These are phyloP conservation scores for Corynorhinus townsendii DNA, from an alignment of 2,113 vertebrate genomes.

Conservation along the genomic window DNA sequence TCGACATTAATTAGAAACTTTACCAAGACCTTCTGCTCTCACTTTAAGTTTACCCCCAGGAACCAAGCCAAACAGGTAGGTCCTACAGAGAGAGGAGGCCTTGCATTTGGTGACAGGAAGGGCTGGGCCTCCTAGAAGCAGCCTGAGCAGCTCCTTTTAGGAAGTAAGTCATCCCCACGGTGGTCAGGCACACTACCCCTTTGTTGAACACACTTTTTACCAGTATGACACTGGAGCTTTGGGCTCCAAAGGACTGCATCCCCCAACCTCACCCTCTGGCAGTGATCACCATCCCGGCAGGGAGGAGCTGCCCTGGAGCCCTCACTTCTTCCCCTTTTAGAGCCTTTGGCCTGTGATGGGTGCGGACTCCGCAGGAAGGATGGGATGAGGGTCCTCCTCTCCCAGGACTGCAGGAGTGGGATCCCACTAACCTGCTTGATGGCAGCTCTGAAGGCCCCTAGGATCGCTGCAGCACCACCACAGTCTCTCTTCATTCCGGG, in stretches of 20 bases:
- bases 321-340: neutral
- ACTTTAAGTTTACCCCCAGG: neutral
- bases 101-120: neutral
- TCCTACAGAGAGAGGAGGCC: neutral
- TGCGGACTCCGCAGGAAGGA: neutral
- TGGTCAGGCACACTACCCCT: accelerated
- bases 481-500: constrained; percentile 99
- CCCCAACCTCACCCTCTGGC: too few relatives aligned
- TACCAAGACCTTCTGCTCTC: neutral
- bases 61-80: neutral
- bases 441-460: constrained; percentile 95
- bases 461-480: constrained; percentile 94
- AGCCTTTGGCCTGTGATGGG: neutral
- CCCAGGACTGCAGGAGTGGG: accelerated
- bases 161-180: neutral
- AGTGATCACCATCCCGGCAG: neutral
- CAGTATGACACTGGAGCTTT: neutral
- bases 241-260: neutral
- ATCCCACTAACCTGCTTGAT: constrained; percentile 89
- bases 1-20: neutral
- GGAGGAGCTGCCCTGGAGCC: neutral
- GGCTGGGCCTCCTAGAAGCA: neutral
- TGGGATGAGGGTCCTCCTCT: too few relatives aligned
- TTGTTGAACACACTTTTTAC: neutral
- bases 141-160: neutral